Evolutionary conservation across 2,113 vertebrate species (phyloP).

Genomic region (Syngnathoides biaculeatus): DNA sequence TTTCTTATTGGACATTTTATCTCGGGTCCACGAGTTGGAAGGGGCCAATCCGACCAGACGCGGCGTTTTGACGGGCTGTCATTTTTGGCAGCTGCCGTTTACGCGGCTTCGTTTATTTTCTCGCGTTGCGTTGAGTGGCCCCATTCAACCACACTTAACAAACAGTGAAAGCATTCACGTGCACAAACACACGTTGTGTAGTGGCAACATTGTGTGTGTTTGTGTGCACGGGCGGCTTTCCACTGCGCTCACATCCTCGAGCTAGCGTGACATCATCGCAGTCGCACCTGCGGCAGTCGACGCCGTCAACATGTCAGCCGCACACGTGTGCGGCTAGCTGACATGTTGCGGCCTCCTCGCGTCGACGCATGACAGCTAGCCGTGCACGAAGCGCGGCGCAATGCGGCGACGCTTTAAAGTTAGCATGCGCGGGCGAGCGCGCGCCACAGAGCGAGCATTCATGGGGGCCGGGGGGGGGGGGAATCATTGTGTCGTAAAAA

Average conservation of each 20-base stretch:
- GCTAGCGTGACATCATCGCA: constrained; percentile 3
- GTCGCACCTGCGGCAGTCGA: neutral
- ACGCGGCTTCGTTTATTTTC: too few species aligned
- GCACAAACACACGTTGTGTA: neutral
- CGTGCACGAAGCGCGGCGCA: neutral
- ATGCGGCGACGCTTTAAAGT: neutral
- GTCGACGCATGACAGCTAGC: neutral
- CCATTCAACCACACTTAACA: neutral
- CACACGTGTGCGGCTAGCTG: too few species aligned
- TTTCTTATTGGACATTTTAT: too few species aligned
- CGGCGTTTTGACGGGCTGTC: too few species aligned
- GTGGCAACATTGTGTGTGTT: neutral
- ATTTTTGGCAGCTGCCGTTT: too few species aligned
- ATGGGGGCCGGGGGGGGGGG: too few species aligned
- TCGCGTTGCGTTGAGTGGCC: neutral
- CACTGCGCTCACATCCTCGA: constrained; percentile 1
- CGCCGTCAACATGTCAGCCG: neutral
- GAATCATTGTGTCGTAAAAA: constrained; percentile 8
- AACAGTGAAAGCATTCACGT: neutral
- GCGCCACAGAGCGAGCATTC: neutral
- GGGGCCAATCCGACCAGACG: too few species aligned
- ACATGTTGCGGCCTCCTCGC: neutral
- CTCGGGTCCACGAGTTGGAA: too few species aligned
- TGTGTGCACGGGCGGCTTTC: neutral
- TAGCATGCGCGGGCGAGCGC: neutral